Evolutionary conservation across 1,140 invertebrate genomes (phyloP).

Genomic region (Brachionus rotundiformis): DNA sequence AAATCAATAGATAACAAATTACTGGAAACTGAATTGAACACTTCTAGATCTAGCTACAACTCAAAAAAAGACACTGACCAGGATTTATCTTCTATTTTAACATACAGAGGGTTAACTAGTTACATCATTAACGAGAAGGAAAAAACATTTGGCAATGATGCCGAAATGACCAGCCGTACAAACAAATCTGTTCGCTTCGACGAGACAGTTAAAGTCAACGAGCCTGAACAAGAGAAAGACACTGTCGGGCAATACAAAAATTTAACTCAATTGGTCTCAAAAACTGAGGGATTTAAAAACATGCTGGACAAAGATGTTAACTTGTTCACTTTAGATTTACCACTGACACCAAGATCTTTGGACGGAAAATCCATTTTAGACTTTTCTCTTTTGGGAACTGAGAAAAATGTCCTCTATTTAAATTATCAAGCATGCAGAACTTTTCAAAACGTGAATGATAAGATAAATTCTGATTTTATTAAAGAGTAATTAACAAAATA

Average conservation of each 20-base stretch:
- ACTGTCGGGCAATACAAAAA: neutral
- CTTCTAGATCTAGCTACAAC: neutral
- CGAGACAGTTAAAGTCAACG: neutral
- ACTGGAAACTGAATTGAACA: slow-evolving; percentile 37
- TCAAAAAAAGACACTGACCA: neutral
- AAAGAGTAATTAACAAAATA: slow-evolving; percentile 35
- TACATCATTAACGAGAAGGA: neutral
- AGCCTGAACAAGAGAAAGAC: neutral
- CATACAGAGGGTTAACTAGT: neutral
- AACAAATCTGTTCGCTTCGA: neutral
- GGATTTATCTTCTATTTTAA: neutral
- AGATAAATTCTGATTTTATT: slow-evolving; percentile 19
- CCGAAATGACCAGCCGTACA: neutral
- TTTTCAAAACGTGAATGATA: slow-evolving; percentile 14
- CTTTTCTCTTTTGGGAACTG: neutral
- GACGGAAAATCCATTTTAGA: slow-evolving; percentile 5
- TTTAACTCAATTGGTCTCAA: neutral
- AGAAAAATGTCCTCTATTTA: neutral
- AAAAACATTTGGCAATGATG: neutral
- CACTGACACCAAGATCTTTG: slow-evolving; percentile 44
- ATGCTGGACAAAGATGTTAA: neutral
- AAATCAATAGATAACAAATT: slow-evolving; percentile 49
- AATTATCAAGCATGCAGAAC: slow-evolving; percentile 16
- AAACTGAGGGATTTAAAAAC: neutral
- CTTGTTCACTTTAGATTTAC: slow-evolving; percentile 25